Percentiles rank a stretch among this genome's conserved stretches.
These are phyloP conservation scores for Anthoptus insignis DNA, from an alignment of 2,888 invertebrate genomes.

Conservation along the genomic window DNA sequence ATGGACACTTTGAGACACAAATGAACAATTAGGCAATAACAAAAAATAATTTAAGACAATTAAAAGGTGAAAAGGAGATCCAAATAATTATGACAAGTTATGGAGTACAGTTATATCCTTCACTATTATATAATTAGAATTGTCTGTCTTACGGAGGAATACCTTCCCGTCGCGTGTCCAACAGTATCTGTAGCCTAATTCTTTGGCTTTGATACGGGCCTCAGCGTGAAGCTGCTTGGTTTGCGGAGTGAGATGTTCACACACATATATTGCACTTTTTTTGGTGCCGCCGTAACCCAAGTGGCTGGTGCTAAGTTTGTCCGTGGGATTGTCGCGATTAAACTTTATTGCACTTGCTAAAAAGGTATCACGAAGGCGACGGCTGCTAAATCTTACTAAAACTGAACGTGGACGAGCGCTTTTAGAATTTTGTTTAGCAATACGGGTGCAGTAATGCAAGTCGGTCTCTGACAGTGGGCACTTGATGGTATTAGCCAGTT, in stretches of 20 bases:
- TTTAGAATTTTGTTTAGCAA: slow-evolving; percentile 33
- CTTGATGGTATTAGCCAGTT: slow-evolving; percentile 36
- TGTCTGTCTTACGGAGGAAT: slow-evolving; percentile 2
- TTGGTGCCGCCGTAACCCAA: slow-evolving; percentile 1
- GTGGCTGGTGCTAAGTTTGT: slow-evolving; percentile 19
- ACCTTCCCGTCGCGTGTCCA: slow-evolving; percentile 8
- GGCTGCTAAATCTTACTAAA: slow-evolving; percentile 28
- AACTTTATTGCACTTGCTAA: slow-evolving; percentile 31
- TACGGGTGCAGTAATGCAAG: slow-evolving; percentile 38
- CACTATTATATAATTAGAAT: background rate
- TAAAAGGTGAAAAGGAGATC: background rate
- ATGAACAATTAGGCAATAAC: background rate
- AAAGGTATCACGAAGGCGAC: slow-evolving; percentile 22
- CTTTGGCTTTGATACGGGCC: background rate
- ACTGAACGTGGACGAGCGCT: slow-evolving; percentile 36
- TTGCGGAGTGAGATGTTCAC: slow-evolving; percentile 23
- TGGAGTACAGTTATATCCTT: background rate
- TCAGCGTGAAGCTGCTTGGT: slow-evolving; percentile 6
- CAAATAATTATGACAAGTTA: background rate
- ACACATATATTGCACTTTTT: slow-evolving; percentile 19
- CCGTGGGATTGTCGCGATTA: slow-evolving; percentile 31
- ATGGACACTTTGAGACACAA: background rate
- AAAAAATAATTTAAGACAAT: background rate
- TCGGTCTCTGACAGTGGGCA: slow-evolving; percentile 40
- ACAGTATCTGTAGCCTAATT: background rate